These are phyloP conservation scores for Macrostomum cliftonense DNA, from an alignment of 2,888 invertebrate species.

Conservation along the genomic window DNA sequence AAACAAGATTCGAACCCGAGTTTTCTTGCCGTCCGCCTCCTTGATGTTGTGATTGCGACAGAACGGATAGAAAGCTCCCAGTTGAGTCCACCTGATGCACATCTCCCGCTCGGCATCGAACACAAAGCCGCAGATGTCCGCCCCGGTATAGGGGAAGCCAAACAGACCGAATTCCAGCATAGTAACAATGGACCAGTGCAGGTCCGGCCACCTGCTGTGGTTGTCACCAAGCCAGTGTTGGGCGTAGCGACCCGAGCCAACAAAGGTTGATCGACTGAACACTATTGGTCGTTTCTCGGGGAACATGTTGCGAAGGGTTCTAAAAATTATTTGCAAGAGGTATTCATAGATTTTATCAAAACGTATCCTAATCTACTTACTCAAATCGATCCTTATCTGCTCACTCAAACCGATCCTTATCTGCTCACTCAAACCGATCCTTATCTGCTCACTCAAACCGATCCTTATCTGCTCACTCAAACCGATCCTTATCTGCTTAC, in stretches of 20 bases:
- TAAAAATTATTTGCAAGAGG: too few species aligned
- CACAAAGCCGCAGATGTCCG: conserved; percentile 31
- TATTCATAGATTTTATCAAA: too few species aligned
- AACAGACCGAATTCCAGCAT: conserved; percentile 18
- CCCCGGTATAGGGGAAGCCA: conserved; percentile 30
- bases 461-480: too few species aligned
- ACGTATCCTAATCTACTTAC: too few species aligned
- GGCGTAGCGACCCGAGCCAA: conserved; percentile 53
- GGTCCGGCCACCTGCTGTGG: neutral
- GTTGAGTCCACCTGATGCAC: conserved; percentile 32
- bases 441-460: too few species aligned
- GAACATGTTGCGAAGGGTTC: conserved; percentile 12
- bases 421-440: too few species aligned
- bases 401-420: too few species aligned
- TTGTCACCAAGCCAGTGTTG: conserved; percentile 41
- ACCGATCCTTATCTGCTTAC: too few species aligned
- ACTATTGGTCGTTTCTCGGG: conserved; percentile 37
- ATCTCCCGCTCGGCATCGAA: conserved; percentile 25
- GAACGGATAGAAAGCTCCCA: conserved; percentile 34
- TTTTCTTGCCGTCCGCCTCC: neutral
- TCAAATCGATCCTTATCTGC: too few species aligned
- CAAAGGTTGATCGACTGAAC: conserved; percentile 58
- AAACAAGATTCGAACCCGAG: too few species aligned
- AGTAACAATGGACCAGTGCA: neutral
- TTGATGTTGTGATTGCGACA: conserved; percentile 26